Base-by-base conservation (phyloP, 2,888 invertebrate species). In the Choreutis nemorana region DNA sequence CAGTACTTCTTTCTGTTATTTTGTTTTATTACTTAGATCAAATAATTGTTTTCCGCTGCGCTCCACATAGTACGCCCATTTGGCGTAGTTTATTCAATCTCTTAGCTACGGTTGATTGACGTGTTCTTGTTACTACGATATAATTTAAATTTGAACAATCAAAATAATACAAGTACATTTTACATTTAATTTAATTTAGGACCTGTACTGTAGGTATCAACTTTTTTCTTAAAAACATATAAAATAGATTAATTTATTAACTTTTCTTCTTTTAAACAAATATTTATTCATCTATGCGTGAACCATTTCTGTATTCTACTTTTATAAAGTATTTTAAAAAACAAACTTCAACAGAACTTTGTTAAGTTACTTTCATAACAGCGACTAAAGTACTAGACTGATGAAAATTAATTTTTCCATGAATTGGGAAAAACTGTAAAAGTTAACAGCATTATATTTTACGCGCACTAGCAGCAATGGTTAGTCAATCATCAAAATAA, bases 1-100 rank as follows among this genome's bases (percentile, higher is more conserved):
- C 73, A 73, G 70, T 67, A 68, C 54, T 62, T 44, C 44, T 37
- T 48, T 63, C 58, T 55, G 56, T 63, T 60, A 55, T 50, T 54
- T 54, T 55, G 48, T 55, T 48, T 51, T 51, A 50, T 48, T 49
- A 45, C 44, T 45, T 44, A 42, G n/a, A n/a, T n/a, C n/a, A n/a
- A n/a, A n/a, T n/a, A n/a, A n/a, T n/a, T n/a, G n/a, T n/a, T n/a
- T n/a, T n/a, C 28, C 28, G 32, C 25, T 29, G 30, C 30, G 26
- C 5, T 22, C 14, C 4, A n/a, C 15, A 30, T 21, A 14, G 32
- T 8, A 31, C 23, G 21, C 23, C 38, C 29, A 41, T 39, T 33
- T 37, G 30, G 39, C 30, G 35, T 32, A 30, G 41, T 39, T 43
- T 34, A 39, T 41, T 40, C 27, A 32, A n/a, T n/a, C n/a, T 32